Conservation (phyloP, 2,888 invertebrate species). For the Laspeyria flexula region DNA sequence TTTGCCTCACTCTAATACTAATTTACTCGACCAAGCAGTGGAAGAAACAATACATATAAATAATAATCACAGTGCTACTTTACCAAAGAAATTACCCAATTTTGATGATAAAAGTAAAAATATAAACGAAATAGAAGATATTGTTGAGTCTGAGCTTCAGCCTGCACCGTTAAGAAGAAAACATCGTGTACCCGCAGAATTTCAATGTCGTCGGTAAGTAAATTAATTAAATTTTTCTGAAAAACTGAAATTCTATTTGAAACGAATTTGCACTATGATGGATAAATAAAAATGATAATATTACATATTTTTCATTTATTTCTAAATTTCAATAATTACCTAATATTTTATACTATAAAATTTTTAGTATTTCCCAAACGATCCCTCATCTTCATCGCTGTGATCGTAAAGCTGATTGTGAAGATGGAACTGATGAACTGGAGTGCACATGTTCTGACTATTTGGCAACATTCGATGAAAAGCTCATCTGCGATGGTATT, state of each 20-base stretch:
- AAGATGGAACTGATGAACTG: conserved; percentile 93
- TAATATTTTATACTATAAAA: too few relatives aligned
- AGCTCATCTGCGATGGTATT: conserved; percentile 90
- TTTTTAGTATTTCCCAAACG: conserved; percentile 88
- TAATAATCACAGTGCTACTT: conserved; percentile 13
- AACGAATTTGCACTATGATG: too few relatives aligned
- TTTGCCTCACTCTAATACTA: conserved; percentile 32
- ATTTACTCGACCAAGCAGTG: conserved; percentile 13
- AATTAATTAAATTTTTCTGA: not conserved
- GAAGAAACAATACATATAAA: conserved; percentile 12
- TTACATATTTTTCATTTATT: too few relatives aligned
- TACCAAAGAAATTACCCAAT: conserved; percentile 45
- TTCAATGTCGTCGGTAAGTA: conserved; percentile 76
- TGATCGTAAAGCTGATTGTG: conserved; percentile 90
- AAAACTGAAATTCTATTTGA: too few relatives aligned
- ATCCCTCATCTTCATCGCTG: conserved; percentile 88
- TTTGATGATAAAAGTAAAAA: conserved; percentile 41
- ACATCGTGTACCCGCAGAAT: conserved; percentile 63
- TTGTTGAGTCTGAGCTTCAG: conserved; percentile 57
- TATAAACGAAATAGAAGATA: conserved; percentile 55
- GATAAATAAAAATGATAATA: too few relatives aligned
- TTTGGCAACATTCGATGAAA: conserved; percentile 78
- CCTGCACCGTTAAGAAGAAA: conserved; percentile 70
- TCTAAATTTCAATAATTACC: too few relatives aligned
- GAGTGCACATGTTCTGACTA: conserved; percentile 91